phyloP scores from a whole-genome alignment of 2,797 vertebrate species.

The Anguilla marmorata region DNA sequence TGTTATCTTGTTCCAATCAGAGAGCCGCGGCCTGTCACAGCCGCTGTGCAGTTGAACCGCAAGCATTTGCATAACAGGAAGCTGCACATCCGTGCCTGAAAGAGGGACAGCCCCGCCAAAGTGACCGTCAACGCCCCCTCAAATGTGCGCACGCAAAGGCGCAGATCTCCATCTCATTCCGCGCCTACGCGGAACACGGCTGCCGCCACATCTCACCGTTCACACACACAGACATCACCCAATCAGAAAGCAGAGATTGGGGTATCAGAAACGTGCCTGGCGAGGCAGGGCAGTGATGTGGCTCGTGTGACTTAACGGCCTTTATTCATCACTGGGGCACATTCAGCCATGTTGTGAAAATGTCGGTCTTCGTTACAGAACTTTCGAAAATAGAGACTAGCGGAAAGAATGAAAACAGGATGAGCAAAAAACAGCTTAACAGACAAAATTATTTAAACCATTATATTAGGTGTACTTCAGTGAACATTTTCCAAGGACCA shows the following conservation, averaged over 20 bases:
- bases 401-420: not conserved
- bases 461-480: not conserved
- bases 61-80: conserved; percentile 14
- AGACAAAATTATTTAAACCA: not conserved
- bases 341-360: not conserved
- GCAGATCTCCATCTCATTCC: not conserved
- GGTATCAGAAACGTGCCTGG: not conserved
- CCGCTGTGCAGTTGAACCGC: not conserved
- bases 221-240: not conserved
- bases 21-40: not conserved
- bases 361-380: not conserved
- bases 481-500: not conserved
- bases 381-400: not conserved
- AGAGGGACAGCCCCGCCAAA: not conserved
- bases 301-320: not conserved
- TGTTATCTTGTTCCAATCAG: conserved; percentile 9
- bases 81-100: not conserved
- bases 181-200: not conserved
- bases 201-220: not conserved
- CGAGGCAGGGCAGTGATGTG: not conserved
- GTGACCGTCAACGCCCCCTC: conserved; percentile 9
- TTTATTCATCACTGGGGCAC: not conserved
- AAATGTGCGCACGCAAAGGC: not conserved
- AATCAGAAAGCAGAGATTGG: not conserved
- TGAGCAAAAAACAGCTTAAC: not conserved